Base-by-base conservation (phyloP, 2,888 invertebrate species). In the Drosophila kanekoi region DNA sequence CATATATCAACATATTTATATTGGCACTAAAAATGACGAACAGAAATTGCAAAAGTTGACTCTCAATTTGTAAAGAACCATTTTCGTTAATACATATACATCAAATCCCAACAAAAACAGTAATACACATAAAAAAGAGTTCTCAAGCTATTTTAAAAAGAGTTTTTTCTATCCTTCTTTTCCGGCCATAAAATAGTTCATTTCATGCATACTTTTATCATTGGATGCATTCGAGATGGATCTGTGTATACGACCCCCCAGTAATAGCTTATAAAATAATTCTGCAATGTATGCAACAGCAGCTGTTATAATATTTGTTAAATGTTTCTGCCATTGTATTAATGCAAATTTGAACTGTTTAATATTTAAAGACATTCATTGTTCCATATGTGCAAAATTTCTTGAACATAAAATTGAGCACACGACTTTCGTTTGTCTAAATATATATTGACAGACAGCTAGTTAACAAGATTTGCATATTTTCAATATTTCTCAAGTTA, bases 221-320 rank as follows among this genome's bases (percentile, higher is more conserved):
- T n/a, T 14, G 49, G 32, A 28, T 28, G 6, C 37, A 35, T 13
- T 14, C 23, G 6, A 47, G 9, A 51, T 48, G 4, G 14, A 33
- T 11, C 9, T 40, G 5, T 20, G n/a, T 18, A 14, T 43, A 32
- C 18, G 38, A 20, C 33, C 14, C 14, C 18, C 20, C n/a, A 53
- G 60, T 48, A 52, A 52, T 18, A 52, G n/a, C 23, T 23, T 23
- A 57, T 33, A 28, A 8, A 28, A 37, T 49, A 35, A 35, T 53
- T 37, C 9, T 52, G 61, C 61, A 65, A 33, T 74, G 45, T 57
- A 57, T 69, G 37, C 59, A 64, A 35, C 33, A 56, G 18, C 76
- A 76, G 63, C 60, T 76, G 76, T 68, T 62, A 33, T 18, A 76
- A 72, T 56, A 72, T 59, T 76, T 56, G 44, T 38, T 47, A 33